Conservation (phyloP, 2,888 invertebrate genomes). For the Dryomyza anilis region DNA sequence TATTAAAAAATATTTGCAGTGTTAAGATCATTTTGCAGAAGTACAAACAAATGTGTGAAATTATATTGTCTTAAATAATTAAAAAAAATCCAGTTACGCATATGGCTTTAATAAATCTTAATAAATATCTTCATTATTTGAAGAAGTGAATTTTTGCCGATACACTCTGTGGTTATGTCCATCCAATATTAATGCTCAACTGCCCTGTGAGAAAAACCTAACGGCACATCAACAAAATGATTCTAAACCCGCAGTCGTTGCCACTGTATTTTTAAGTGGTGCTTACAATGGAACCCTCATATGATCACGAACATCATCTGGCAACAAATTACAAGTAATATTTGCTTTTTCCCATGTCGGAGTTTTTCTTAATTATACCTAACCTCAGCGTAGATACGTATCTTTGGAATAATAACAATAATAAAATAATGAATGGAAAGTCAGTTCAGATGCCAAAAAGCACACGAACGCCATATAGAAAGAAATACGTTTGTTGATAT, state of each 20-base stretch:
- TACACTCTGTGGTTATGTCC: constrained; percentile 44
- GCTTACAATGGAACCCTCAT: constrained; percentile 60
- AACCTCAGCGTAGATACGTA: constrained; percentile 56
- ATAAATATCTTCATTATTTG: constrained; percentile 29
- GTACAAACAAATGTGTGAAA: too few relatives aligned
- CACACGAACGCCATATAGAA: constrained; percentile 9
- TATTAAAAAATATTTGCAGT: neutral
- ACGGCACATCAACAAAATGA: constrained; percentile 59
- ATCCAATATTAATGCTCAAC: constrained; percentile 8
- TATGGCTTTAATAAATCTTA: too few relatives aligned
- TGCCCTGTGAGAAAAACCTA: constrained; percentile 38
- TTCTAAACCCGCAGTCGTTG: constrained; percentile 55
- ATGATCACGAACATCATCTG: constrained; percentile 61
- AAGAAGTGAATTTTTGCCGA: constrained; percentile 31
- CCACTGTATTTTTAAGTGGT: constrained; percentile 29
- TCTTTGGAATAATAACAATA: constrained; percentile 59
- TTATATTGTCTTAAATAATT: too few relatives aligned
- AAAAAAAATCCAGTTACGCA: too few relatives aligned
- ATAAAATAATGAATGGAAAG: constrained; percentile 49
- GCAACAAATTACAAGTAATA: constrained; percentile 62
- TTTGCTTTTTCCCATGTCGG: constrained; percentile 59
- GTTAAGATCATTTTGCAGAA: too few relatives aligned
- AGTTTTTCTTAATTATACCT: constrained; percentile 52
- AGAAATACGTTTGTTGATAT: too few relatives aligned
- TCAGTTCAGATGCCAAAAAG: constrained; percentile 52